phyloP scores from a whole-genome alignment of 2,888 invertebrate species.

The Steromphala cineraria region DNA sequence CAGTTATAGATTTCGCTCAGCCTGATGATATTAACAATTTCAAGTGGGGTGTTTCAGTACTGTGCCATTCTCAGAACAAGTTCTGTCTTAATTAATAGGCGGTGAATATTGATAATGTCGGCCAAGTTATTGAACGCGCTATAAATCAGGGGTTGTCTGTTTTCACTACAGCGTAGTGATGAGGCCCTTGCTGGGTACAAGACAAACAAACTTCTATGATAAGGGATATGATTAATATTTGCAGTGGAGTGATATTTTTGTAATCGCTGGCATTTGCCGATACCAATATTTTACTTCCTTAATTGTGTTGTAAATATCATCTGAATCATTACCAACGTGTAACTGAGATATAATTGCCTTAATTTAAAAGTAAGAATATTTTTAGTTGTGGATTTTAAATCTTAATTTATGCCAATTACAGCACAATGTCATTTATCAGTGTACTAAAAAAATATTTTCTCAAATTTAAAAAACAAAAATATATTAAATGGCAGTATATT shows the following conservation, averaged over 20 bases:
- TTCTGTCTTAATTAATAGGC: not conserved
- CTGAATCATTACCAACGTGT: not conserved
- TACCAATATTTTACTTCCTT: not conserved
- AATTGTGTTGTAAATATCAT: not conserved
- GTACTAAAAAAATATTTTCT: no score
- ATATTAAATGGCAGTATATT: no score
- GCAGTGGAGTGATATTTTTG: not conserved
- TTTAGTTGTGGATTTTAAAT: not conserved
- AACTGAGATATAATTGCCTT: not conserved
- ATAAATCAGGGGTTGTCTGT: not conserved
- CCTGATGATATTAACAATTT: not conserved
- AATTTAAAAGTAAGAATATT: not conserved
- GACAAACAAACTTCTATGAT: not conserved
- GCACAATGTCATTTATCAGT: no score
- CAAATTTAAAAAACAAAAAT: no score
- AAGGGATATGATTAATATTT: not conserved
- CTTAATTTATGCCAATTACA: no score
- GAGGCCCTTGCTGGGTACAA: not conserved
- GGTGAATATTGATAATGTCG: not conserved
- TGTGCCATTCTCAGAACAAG: not conserved
- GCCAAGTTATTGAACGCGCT: not conserved
- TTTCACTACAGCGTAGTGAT: not conserved
- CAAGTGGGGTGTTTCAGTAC: not conserved
- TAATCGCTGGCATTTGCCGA: not conserved
- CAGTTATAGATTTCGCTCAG: no score